Evolutionary conservation across 2,888 invertebrate species (phyloP).

Genomic region (Spicauda simplicius): DNA sequence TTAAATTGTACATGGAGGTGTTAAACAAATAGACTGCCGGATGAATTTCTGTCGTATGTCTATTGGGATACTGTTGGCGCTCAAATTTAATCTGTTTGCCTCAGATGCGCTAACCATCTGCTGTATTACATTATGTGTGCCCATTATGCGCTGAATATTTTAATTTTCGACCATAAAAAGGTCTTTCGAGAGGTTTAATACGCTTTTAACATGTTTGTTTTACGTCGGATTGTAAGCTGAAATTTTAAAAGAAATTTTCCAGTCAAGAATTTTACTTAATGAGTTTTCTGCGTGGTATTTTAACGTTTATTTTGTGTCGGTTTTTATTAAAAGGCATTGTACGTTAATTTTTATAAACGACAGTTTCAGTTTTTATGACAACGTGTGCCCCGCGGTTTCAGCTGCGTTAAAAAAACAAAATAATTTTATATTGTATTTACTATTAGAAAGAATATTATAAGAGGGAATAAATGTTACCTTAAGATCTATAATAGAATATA

Average conservation of each 20-base stretch:
- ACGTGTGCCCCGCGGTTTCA: too few relatives aligned
- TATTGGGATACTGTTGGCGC: background rate
- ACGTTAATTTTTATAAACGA: too few relatives aligned
- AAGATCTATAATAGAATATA: too few relatives aligned
- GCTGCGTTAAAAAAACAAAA: too few relatives aligned
- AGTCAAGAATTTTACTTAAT: background rate
- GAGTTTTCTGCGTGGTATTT: background rate
- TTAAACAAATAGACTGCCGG: conserved; percentile 16
- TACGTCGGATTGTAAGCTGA: background rate
- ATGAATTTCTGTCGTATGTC: conserved; percentile 2
- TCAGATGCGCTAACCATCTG: conserved; percentile 44
- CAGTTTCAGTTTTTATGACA: too few relatives aligned
- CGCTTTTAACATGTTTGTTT: conserved; percentile 1
- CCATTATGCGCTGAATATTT: conserved; percentile 40
- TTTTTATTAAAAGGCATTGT: too few relatives aligned
- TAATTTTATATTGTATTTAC: too few relatives aligned
- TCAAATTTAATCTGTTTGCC: background rate
- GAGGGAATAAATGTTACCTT: too few relatives aligned
- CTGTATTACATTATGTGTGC: conserved; percentile 37
- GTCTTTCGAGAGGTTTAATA: conserved; percentile 13
- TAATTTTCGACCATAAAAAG: conserved; percentile 33
- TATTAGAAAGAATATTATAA: too few relatives aligned
- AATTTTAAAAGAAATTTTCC: background rate
- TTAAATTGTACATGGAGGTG: background rate
- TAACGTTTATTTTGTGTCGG: background rate